Evolutionary conservation across 2,113 vertebrate genomes (phyloP), one percentile per base, ranked within the genome.

Genomic region (Laticauda colubrina): DNA sequence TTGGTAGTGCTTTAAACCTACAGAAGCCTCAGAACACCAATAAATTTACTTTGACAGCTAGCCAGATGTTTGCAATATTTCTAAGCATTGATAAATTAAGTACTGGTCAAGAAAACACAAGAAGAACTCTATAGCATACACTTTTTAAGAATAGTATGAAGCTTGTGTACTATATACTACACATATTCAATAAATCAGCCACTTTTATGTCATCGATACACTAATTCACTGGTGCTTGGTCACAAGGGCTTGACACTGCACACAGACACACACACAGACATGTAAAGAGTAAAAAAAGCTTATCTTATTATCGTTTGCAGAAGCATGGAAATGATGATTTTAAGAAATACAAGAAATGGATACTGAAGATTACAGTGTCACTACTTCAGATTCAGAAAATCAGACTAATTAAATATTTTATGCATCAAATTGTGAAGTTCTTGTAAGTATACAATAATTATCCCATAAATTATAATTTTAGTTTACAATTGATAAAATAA

Each of bases 121-220:
- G 93, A 88, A 24, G 53, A 96, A 94, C 24, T 29, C 2, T 43
- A 85, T 14, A 81, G 34, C 34, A 85, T 34, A 85, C 18, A 85
- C 5, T 61, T 21, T 23, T 85, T 39, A n/a, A 86, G 29, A 87
- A 23, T 81, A 89, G 56, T 39, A 39, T 75, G 69, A 75, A 75
- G n/a, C 12, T 34, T 39, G 69, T 39, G n/a, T 8, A 18, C 14
- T 34, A 34, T 34, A 18, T 75, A 34, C 64, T 11, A 14, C 12
- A 75, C 14, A 34, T 34, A 64, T 64, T 14, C 61, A 64, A 14
- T 29, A 56, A 97, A 88, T 91, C 75, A 91, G 88, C 29, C 92
- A 93, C 90, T 88, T 94, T 39, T 81, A 92, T 53, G 94, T 95
- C 85, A 94, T 94, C 87, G 96, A 95, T 56, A 95, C 95, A 97